Percentiles rank a stretch among this genome's conserved stretches.
phyloP scores from a whole-genome alignment of 2,797 vertebrate species.

The Rhynchonycteris naso region DNA sequence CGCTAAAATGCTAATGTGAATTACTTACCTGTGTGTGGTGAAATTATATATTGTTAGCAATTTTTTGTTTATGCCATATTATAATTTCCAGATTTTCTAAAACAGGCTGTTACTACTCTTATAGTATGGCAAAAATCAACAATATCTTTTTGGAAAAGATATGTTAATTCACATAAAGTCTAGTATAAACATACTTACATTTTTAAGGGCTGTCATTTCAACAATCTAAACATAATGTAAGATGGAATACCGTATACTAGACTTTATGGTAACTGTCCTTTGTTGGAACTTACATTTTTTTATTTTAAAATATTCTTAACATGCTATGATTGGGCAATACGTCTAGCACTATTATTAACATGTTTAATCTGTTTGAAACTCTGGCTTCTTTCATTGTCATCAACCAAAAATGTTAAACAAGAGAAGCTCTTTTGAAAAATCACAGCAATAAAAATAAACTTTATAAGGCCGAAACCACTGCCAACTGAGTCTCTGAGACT shows the following conservation, averaged over 20 bases:
- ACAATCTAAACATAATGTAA: constrained; percentile 32
- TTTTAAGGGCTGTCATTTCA: constrained; percentile 48
- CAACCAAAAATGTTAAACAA: constrained; percentile 9
- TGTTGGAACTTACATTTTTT: neutral
- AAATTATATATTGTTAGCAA: neutral
- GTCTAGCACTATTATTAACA: neutral
- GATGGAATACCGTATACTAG: neutral
- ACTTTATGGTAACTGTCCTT: neutral
- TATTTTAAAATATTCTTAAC: constrained; percentile 44
- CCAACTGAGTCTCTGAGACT: constrained; percentile 11
- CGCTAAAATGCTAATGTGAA: neutral
- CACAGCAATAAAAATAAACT: constrained; percentile 51
- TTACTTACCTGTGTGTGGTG: neutral
- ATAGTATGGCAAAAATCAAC: neutral
- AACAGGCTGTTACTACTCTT: neutral
- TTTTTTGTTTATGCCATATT: constrained; percentile 27
- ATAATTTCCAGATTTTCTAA: constrained; percentile 23
- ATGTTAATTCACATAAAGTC: neutral
- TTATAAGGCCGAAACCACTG: neutral
- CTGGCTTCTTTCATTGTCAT: constrained; percentile 41
- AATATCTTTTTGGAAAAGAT: neutral
- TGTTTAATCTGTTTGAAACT: constrained; percentile 26
- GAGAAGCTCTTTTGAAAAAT: constrained; percentile 19
- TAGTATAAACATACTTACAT: constrained; percentile 48
- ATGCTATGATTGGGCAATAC: neutral